phyloP scores from a whole-genome alignment of 2,113 vertebrate genomes.

The Nothobranchius kuhntae region DNA sequence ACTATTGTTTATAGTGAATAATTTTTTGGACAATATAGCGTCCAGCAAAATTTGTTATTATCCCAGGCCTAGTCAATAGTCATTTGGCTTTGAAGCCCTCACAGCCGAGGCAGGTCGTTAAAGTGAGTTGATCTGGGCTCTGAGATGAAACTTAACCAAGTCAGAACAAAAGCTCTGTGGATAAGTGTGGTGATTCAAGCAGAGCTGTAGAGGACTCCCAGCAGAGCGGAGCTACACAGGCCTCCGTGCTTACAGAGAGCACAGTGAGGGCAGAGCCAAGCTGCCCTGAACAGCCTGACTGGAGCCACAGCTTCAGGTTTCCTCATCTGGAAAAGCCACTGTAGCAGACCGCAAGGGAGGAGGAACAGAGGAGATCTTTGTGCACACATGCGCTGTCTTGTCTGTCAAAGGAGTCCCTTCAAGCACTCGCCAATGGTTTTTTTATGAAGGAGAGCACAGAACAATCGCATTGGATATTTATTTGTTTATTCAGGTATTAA shows the following conservation, averaged over 20 bases:
- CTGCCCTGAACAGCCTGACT: slow-evolving; percentile 59
- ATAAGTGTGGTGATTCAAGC: slow-evolving; percentile 41
- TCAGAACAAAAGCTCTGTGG: slow-evolving; percentile 58
- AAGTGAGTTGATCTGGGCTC: slow-evolving; percentile 43
- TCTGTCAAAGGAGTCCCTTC: slow-evolving; percentile 45
- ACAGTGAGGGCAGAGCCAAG: slow-evolving; percentile 43
- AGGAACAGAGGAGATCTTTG: slow-evolving; percentile 21
- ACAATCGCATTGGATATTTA: slow-evolving; percentile 10
- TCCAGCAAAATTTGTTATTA: too few species aligned
- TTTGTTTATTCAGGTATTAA: slow-evolving; percentile 3
- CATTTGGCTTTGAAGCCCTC: slow-evolving; percentile 13
- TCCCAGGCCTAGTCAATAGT: background rate
- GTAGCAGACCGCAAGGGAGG: slow-evolving; percentile 33
- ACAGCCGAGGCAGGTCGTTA: slow-evolving; percentile 35
- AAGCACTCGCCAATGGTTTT: slow-evolving; percentile 30
- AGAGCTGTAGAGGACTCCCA: slow-evolving; percentile 50
- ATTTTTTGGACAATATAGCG: too few species aligned
- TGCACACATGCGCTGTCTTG: slow-evolving; percentile 53
- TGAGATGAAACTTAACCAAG: slow-evolving; percentile 60
- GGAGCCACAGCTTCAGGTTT: slow-evolving; percentile 62
- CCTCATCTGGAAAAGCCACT: slow-evolving; percentile 69
- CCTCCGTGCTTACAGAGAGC: slow-evolving; percentile 45
- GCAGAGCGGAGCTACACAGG: slow-evolving; percentile 32
- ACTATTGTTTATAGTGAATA: too few species aligned
- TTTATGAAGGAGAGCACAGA: slow-evolving; percentile 14